Conservation (phyloP, 2,888 invertebrate genomes). For the Callinectes sapidus region DNA sequence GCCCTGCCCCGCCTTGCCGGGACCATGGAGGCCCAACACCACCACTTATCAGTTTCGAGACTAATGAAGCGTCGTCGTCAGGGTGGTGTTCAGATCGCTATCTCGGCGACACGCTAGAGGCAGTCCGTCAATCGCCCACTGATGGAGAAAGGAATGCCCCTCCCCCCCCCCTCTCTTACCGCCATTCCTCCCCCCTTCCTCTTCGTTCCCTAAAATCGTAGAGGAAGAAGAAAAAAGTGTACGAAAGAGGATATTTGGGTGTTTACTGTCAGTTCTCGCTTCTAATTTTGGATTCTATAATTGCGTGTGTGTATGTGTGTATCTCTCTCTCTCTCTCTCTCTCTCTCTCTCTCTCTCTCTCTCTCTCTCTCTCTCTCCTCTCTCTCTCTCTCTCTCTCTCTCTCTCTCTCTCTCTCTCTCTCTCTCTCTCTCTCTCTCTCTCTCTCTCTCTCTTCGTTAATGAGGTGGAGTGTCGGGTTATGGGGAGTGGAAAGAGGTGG, state of each 20-base stretch:
- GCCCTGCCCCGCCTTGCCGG: neutral
- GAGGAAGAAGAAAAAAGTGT: neutral
- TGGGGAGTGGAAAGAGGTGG: neutral
- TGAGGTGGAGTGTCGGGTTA: slow-evolving; percentile 14
- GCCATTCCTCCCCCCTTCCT: neutral
- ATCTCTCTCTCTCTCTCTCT: neutral
- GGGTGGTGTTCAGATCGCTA: slow-evolving; percentile 43
- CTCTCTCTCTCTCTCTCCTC: neutral
- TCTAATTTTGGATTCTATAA: neutral
- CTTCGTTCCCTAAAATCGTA: neutral
- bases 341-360: neutral
- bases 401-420: neutral
- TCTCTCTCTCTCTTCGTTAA: neutral
- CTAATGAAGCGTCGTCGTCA: slow-evolving; percentile 51
- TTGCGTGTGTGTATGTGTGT: neutral
- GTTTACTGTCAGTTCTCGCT: neutral
- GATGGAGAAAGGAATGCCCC: slow-evolving; percentile 23
- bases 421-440: neutral
- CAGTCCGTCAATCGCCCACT: slow-evolving; percentile 37
- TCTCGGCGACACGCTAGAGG: slow-evolving; percentile 19
- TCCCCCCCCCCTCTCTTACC: neutral
- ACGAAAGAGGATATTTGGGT: neutral
- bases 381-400: neutral
- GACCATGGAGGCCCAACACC: slow-evolving; percentile 14
- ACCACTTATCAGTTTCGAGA: slow-evolving; percentile 49